Conservation (phyloP, 2,888 invertebrate genomes). For the Rhorus exstirpatorius region DNA sequence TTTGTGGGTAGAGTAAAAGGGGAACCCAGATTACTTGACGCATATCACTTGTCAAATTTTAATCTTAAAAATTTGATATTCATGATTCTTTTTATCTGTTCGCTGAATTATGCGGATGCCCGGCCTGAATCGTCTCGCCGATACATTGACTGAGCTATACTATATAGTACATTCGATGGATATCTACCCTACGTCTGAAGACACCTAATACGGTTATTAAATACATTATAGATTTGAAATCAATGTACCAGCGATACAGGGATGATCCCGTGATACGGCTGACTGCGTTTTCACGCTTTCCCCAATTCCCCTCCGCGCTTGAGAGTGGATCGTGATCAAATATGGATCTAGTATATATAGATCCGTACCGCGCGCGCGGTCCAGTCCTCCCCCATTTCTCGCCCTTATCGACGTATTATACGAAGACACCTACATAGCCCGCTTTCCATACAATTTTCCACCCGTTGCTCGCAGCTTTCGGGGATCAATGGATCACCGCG, state of each 20-base stretch:
- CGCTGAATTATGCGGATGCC: too few relatives aligned
- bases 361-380: constrained; percentile 16
- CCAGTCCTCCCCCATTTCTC: constrained; percentile 42
- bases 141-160: not conserved
- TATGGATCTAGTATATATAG: constrained; percentile 47
- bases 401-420: not conserved
- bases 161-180: not conserved
- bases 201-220: constrained; percentile 70
- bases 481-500: constrained; percentile 65
- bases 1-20: too few relatives aligned
- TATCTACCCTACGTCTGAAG: too few relatives aligned
- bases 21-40: too few relatives aligned
- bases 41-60: too few relatives aligned
- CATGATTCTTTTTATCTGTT: too few relatives aligned
- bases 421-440: constrained; percentile 8
- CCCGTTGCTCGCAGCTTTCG: constrained; percentile 73
- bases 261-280: constrained; percentile 70
- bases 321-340: constrained; percentile 53
- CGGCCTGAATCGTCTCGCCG: not conserved
- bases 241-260: constrained; percentile 70
- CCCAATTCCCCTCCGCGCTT: constrained; percentile 35
- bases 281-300: constrained; percentile 60
- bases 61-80: too few relatives aligned
- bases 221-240: constrained; percentile 74
- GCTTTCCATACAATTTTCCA: constrained; percentile 78